These are phyloP conservation scores for Lanius collurio DNA, from an alignment of 2,113 vertebrate species.

Conservation along the genomic window DNA sequence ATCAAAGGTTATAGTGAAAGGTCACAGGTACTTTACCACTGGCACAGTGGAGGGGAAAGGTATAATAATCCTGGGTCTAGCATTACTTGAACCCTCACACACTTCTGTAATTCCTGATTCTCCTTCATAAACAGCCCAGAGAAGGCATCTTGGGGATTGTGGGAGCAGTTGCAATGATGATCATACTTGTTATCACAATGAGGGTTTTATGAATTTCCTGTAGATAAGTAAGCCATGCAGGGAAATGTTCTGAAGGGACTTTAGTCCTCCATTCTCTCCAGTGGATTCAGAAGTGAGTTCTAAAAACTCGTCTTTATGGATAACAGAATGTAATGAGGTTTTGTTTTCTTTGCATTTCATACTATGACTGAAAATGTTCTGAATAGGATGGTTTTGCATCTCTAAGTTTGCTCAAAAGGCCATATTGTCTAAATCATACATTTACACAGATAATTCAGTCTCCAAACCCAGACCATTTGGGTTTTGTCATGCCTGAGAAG, in stretches of 20 bases:
- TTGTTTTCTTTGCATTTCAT: background rate
- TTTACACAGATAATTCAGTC: background rate
- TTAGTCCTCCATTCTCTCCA: background rate
- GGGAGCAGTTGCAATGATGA: background rate
- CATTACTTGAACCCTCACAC: background rate
- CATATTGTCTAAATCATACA: background rate
- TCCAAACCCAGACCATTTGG: background rate
- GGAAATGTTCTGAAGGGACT: background rate
- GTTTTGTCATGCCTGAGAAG: background rate
- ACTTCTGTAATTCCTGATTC: background rate
- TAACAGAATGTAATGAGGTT: background rate
- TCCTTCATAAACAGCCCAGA: background rate
- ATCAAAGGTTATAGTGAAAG: background rate
- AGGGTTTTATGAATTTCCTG: background rate
- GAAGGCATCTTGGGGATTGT: accelerated
- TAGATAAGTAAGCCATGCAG: background rate
- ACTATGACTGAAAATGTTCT: background rate
- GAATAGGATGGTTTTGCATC: background rate
- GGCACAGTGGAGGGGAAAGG: background rate
- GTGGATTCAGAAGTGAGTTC: background rate
- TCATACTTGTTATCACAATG: background rate
- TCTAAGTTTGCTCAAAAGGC: background rate
- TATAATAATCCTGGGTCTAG: background rate
- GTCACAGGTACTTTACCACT: background rate
- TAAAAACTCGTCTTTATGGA: background rate